These are phyloP conservation scores for Sisyra terminalis DNA, from an alignment of 2,888 invertebrate genomes.

Conservation along the genomic window DNA sequence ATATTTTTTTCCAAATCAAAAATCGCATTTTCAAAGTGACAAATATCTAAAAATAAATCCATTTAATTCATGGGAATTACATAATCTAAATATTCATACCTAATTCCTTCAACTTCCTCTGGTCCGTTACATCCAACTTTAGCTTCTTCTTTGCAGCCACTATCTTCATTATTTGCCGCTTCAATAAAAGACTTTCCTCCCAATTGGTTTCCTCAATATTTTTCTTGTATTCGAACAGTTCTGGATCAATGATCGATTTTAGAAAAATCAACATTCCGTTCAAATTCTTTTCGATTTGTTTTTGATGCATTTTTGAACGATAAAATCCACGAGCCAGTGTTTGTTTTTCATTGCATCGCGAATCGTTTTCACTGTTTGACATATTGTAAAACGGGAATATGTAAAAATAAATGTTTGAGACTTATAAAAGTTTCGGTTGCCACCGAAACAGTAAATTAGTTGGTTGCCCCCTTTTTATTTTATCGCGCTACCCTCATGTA, in stretches of 20 bases:
- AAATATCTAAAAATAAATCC: constrained; percentile 19
- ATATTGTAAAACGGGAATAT: not conserved
- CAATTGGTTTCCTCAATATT: not conserved
- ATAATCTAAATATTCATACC: constrained; percentile 1
- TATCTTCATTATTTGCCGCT: not conserved
- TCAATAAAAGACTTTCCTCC: not conserved
- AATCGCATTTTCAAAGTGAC: constrained; percentile 20
- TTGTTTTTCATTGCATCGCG: not conserved
- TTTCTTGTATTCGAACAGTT: not conserved
- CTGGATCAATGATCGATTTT: not conserved
- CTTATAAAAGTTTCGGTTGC: too few relatives aligned
- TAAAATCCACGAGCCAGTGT: too few relatives aligned
- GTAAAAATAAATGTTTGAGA: not conserved
- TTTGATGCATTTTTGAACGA: not conserved
- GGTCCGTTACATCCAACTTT: constrained; percentile 1
- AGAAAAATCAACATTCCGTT: not conserved
- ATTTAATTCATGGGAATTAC: not conserved
- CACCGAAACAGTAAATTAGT: too few relatives aligned
- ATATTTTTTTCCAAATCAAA: constrained; percentile 19
- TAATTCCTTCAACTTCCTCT: constrained; percentile 3
- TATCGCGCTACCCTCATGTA: too few relatives aligned
- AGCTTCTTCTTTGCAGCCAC: not conserved
- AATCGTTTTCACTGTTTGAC: not conserved
- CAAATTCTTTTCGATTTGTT: not conserved
- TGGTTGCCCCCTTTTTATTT: too few relatives aligned